Evolutionary conservation across 2,888 invertebrate species (phyloP).

Genomic region (Diloba caeruleocephala): DNA sequence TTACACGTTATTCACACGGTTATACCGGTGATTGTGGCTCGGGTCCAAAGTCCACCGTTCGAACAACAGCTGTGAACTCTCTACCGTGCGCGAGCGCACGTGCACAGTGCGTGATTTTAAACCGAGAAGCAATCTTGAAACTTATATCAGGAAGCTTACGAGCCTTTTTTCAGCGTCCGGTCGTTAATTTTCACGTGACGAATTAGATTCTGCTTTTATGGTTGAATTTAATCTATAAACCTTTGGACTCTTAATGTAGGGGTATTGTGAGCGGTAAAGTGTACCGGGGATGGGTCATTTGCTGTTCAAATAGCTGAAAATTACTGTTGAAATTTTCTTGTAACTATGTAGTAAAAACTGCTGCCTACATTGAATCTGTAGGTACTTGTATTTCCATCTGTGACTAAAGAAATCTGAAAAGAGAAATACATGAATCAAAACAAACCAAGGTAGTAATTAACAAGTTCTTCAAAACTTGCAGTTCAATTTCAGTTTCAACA

Average conservation of each 20-base stretch:
- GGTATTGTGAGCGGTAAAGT: conserved; percentile 42
- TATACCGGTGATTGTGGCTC: conserved; percentile 80
- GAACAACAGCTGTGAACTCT: conserved; percentile 80
- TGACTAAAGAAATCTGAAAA: conserved; percentile 2
- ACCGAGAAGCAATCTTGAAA: conserved; percentile 44
- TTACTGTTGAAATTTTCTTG: conserved; percentile 5
- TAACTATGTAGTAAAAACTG: too few species aligned
- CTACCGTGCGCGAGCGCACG: conserved; percentile 72
- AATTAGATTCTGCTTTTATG: conserved; percentile 40
- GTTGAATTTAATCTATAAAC: conserved; percentile 48
- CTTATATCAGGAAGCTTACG: conserved; percentile 26
- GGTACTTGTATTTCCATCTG: neutral
- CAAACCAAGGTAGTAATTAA: conserved; percentile 12
- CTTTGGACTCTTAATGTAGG: conserved; percentile 52
- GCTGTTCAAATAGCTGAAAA: conserved; percentile 35
- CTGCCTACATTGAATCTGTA: neutral
- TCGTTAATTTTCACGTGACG: conserved; percentile 43
- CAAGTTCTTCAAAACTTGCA: conserved; percentile 19
- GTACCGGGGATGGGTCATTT: conserved; percentile 43
- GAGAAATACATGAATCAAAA: conserved; percentile 11
- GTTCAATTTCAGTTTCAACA: conserved; percentile 23
- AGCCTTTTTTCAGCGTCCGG: conserved; percentile 13
- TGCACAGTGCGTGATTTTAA: conserved; percentile 76
- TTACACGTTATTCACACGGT: conserved; percentile 70
- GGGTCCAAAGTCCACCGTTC: conserved; percentile 83